These are phyloP conservation scores for Bombyx mori DNA, from an alignment of 1,140 invertebrate genomes.

Conservation along the genomic window DNA sequence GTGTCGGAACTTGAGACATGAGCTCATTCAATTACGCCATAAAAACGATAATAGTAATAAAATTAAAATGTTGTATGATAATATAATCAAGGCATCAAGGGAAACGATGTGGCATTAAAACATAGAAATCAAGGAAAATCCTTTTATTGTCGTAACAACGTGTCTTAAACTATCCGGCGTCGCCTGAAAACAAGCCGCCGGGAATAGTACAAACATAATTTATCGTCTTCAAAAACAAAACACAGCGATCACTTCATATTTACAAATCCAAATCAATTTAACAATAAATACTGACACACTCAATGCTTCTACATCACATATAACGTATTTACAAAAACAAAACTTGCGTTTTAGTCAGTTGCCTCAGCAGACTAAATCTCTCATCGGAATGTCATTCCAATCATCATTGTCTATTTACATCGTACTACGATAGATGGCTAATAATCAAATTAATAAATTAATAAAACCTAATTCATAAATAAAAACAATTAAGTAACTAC, in stretches of 20 bases:
- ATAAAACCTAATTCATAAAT: constrained; percentile 9
- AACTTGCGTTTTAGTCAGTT: neutral
- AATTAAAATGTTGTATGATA: too few relatives aligned
- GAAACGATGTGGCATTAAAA: too few relatives aligned
- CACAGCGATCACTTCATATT: neutral
- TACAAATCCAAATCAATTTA: neutral
- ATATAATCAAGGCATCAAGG: too few relatives aligned
- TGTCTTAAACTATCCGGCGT: constrained; percentile 15
- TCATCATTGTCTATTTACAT: too few relatives aligned
- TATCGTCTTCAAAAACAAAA: neutral
- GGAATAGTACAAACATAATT: constrained; percentile 1
- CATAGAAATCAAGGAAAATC: too few relatives aligned
- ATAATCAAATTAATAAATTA: constrained; percentile 3
- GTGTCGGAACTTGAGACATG: too few relatives aligned
- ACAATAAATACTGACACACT: neutral
- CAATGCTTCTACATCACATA: neutral
- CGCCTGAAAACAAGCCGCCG: constrained; percentile 20
- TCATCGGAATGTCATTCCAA: too few relatives aligned
- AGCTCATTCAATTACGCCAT: too few relatives aligned
- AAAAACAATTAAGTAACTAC: constrained; percentile 1
- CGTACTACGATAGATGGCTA: too few relatives aligned
- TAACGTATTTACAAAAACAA: too few relatives aligned
- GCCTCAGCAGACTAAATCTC: too few relatives aligned
- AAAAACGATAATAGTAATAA: too few relatives aligned
- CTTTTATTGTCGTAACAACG: constrained; percentile 5